Conservation (phyloP, 2,888 invertebrate genomes). For the Drosophila atroscutellata region DNA sequence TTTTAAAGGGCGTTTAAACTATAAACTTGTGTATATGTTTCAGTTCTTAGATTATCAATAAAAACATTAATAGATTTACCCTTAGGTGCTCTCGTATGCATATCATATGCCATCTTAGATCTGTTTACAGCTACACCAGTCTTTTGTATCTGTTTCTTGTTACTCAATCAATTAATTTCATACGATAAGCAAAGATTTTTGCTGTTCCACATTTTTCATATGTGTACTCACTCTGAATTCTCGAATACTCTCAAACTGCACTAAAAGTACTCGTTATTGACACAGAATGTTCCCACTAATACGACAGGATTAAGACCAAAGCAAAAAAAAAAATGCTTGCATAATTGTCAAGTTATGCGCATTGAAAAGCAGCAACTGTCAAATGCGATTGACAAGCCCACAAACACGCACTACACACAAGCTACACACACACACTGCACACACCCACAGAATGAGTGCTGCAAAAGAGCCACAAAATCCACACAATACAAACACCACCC, state of each 20-base stretch:
- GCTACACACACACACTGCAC: conserved; percentile 7
- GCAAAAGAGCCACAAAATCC: conserved; percentile 69
- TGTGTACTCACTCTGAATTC: background rate
- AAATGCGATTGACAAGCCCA: conserved; percentile 59
- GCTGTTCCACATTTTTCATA: background rate
- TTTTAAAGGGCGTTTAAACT: no score
- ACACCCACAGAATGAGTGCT: conserved; percentile 17
- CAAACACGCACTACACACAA: conserved; percentile 19
- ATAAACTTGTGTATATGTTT: no score
- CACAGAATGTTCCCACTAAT: conserved; percentile 42
- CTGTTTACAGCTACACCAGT: background rate
- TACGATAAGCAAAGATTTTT: background rate
- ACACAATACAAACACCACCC: conserved; percentile 70
- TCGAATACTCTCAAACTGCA: background rate
- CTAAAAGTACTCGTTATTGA: conserved; percentile 1
- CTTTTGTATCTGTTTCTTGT: background rate
- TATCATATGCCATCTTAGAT: background rate
- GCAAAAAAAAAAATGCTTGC: conserved; percentile 47
- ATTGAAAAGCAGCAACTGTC: conserved; percentile 41
- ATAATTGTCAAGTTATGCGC: conserved; percentile 67
- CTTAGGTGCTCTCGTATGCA: background rate
- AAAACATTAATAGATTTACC: background rate
- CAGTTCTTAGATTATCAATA: background rate
- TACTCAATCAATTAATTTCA: background rate
- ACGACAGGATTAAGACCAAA: conserved; percentile 54